phyloP scores from a whole-genome alignment of 2,797 vertebrate genomes.

The Helarctos malayanus region DNA sequence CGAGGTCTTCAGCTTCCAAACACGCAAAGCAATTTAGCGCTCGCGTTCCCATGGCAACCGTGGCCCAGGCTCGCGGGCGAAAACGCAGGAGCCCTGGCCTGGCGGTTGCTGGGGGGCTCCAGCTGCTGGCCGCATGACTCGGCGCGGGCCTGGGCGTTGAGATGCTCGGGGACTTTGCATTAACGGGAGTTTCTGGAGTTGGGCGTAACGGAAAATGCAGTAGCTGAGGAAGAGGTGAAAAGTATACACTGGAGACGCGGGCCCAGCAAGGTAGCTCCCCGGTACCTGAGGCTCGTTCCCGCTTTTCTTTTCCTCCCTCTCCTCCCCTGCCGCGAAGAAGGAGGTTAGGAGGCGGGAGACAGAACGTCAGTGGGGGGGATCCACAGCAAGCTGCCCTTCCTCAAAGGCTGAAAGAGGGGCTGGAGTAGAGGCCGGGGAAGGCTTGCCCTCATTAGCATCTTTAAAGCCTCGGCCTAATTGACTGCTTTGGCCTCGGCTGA shows the following conservation, averaged over 20 bases:
- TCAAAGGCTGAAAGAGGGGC: conserved; percentile 60
- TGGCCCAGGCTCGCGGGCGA: conserved; percentile 4
- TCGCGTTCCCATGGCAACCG: conserved; percentile 82
- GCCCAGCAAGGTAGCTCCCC: not conserved
- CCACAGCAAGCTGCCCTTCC: not conserved
- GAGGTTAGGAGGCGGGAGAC: conserved; percentile 17
- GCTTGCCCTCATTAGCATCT: conserved; percentile 65
- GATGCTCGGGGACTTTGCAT: conserved; percentile 23
- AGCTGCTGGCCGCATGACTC: conserved; percentile 56
- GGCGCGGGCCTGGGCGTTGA: not conserved
- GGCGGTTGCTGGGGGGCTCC: conserved; percentile 65
- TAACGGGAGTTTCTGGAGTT: conserved; percentile 29
- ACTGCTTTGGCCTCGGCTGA: conserved; percentile 44
- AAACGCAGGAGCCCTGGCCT: conserved; percentile 40
- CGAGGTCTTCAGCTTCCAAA: conserved; percentile 77
- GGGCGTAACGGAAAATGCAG: conserved; percentile 63
- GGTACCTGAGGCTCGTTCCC: conserved; percentile 12
- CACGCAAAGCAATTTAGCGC: conserved; percentile 73
- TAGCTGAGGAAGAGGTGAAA: conserved; percentile 36
- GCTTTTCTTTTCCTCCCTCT: not conserved
- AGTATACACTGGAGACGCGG: not conserved
- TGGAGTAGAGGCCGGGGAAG: not conserved
- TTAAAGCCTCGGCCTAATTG: conserved; percentile 64
- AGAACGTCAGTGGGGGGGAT: not conserved
- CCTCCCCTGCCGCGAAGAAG: not conserved